These are phyloP conservation scores for Astyanax mexicanus DNA, from an alignment of 2,797 vertebrate species.

Conservation along the genomic window DNA sequence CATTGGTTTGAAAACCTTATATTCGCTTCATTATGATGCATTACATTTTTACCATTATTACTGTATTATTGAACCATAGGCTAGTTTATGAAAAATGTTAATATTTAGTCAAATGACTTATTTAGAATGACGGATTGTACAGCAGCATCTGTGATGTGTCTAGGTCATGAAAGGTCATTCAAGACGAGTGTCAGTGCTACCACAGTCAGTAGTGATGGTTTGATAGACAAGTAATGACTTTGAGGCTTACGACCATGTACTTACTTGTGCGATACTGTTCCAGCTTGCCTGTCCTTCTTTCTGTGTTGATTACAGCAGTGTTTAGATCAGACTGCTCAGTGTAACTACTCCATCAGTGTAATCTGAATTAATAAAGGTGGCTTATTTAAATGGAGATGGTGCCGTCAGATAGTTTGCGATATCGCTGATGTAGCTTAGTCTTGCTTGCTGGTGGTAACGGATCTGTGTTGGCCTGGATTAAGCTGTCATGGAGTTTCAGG, in stretches of 20 bases:
- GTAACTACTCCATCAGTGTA: background rate
- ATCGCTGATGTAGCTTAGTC: background rate
- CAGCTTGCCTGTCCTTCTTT: background rate
- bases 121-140: background rate
- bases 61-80: no score
- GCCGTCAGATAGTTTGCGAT: background rate
- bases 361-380: background rate
- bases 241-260: no score
- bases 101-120: background rate
- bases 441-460: slow-evolving; percentile 9
- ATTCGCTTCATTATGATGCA: no score
- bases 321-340: background rate
- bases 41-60: no score
- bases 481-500: slow-evolving; percentile 27
- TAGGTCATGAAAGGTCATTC: background rate
- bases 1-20: no score
- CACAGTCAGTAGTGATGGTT: no score
- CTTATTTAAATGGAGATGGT: background rate
- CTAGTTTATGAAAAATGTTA: background rate
- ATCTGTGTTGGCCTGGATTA: slow-evolving; percentile 34
- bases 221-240: no score
- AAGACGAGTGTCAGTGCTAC: no score
- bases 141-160: background rate
- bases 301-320: background rate
- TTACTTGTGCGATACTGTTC: background rate